Evolutionary conservation across 2,797 vertebrate species (phyloP).

Genomic region (Gastrophryne carolinensis): DNA sequence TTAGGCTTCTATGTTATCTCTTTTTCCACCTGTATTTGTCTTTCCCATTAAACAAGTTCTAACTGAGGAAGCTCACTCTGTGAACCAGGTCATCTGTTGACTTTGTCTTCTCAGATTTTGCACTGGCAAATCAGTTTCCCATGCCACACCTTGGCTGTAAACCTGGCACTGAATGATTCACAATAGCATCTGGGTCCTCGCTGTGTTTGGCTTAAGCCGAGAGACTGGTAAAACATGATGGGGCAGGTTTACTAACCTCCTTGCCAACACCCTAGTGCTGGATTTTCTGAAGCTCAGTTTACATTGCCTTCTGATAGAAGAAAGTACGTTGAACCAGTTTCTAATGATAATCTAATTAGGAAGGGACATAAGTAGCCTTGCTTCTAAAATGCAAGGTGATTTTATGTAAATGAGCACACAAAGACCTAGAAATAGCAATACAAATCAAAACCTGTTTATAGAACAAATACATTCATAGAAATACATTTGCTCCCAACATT

Average conservation of each 20-base stretch:
- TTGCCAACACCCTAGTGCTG: conserved; percentile 4
- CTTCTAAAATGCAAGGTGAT: too few species aligned
- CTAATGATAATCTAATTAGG: too few species aligned
- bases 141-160: conserved; percentile 28
- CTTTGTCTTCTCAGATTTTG: conserved; percentile 12
- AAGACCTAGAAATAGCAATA: too few species aligned
- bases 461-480: too few species aligned
- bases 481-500: too few species aligned
- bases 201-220: neutral
- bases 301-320: too few species aligned
- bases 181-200: conserved; percentile 6
- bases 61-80: conserved; percentile 31
- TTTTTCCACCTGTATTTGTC: too few species aligned
- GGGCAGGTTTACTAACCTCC: neutral
- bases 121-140: conserved; percentile 20
- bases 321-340: too few species aligned
- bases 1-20: too few species aligned
- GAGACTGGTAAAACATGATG: neutral
- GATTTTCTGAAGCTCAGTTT: neutral
- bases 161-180: neutral
- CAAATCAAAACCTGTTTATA: too few species aligned
- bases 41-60: conserved; percentile 31
- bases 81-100: conserved; percentile 30
- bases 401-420: too few species aligned
- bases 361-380: too few species aligned